Conservation (phyloP, 2,113 vertebrate genomes). For the Elephantulus edwardii region DNA sequence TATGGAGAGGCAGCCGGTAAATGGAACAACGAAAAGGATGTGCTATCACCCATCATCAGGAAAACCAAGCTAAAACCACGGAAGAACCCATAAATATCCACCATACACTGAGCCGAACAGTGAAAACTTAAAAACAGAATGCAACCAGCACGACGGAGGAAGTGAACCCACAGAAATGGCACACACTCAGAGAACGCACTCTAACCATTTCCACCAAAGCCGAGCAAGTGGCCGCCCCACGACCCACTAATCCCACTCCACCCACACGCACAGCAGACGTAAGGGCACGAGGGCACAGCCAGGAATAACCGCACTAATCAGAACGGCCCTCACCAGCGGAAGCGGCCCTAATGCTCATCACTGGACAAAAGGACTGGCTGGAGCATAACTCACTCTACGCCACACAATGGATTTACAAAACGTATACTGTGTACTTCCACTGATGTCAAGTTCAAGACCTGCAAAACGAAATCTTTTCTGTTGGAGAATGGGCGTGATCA, state of each 20-base stretch:
- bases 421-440: neutral
- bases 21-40: neutral
- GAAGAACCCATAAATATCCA: neutral
- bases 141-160: neutral
- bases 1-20: neutral
- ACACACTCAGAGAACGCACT: neutral
- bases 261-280: neutral
- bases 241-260: constrained; percentile 4
- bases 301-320: neutral
- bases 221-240: neutral
- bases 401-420: neutral
- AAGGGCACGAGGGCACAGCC: neutral
- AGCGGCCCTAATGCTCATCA: too few species aligned
- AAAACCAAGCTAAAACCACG: constrained; percentile 38
- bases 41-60: neutral
- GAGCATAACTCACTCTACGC: neutral
- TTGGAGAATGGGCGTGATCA: neutral
- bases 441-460: neutral
- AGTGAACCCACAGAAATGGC: neutral
- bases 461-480: neutral
- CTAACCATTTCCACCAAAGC: neutral
- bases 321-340: too few species aligned
- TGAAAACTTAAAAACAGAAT: constrained; percentile 19
- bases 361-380: neutral
- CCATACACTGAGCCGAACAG: neutral